Evolutionary conservation across 2,113 vertebrate genomes (phyloP).

Genomic region (Neogale vison): DNA sequence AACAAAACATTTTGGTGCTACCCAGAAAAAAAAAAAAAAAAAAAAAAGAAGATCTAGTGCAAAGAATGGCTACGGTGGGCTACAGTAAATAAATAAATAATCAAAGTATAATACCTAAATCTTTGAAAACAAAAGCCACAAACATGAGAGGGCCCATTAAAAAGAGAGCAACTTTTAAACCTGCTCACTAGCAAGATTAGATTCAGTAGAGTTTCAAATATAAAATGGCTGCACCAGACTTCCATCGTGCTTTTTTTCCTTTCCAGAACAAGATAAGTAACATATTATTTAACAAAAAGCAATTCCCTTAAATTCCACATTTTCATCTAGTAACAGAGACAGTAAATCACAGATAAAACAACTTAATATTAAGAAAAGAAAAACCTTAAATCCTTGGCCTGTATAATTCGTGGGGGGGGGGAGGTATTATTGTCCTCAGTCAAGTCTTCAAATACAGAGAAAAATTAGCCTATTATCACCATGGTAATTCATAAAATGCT

Average conservation of each 20-base stretch:
- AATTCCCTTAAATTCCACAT: neutral
- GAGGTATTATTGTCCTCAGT: neutral
- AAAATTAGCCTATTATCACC: constrained; percentile 42
- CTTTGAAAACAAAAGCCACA: constrained; percentile 25
- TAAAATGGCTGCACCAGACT: neutral
- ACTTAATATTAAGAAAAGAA: constrained; percentile 13
- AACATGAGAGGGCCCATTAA: neutral
- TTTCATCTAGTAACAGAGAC: constrained; percentile 32
- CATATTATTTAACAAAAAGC: constrained; percentile 8
- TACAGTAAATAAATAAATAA: neutral
- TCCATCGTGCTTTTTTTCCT: neutral
- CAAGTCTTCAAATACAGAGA: constrained; percentile 32
- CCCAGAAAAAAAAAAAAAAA: too few relatives aligned
- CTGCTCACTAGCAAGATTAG: neutral
- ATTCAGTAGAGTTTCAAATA: neutral
- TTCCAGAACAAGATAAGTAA: neutral
- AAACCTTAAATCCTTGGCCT: neutral
- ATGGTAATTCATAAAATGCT: constrained; percentile 45
- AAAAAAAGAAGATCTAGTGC: constrained; percentile 14
- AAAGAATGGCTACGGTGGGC: neutral
- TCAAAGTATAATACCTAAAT: neutral
- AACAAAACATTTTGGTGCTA: too few relatives aligned
- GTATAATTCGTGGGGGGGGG: neutral
- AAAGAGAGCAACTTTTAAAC: constrained; percentile 14
- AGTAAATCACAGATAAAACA: constrained; percentile 34